Percentiles rank a stretch among this genome's conserved stretches.
phyloP scores from a whole-genome alignment of 1,140 invertebrate species.

The Drosophila lowei region DNA sequence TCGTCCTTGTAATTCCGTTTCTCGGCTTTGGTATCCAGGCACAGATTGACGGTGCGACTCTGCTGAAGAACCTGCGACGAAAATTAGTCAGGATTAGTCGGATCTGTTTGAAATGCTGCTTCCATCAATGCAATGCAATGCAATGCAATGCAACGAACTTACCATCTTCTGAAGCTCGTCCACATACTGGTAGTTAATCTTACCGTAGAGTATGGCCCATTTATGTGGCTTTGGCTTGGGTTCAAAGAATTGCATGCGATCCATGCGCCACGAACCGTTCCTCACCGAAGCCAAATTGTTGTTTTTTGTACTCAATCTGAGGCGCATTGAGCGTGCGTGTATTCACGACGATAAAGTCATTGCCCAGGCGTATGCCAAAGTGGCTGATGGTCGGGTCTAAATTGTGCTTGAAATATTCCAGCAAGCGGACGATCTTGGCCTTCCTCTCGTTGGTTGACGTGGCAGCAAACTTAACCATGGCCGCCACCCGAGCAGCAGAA shows the following conservation, averaged over 20 bases:
- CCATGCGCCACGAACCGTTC: slow-evolving; percentile 67
- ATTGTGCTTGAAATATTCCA: slow-evolving; percentile 84
- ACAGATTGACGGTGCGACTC: too few relatives aligned
- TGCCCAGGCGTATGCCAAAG: slow-evolving; percentile 85
- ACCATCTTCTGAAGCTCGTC: too few relatives aligned
- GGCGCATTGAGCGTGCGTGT: slow-evolving; percentile 86
- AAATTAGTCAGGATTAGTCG: too few relatives aligned
- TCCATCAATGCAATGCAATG: too few relatives aligned
- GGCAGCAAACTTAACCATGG: slow-evolving; percentile 88
- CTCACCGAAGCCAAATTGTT: slow-evolving; percentile 1
- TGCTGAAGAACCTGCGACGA: too few relatives aligned
- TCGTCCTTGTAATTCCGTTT: slow-evolving; percentile 46
- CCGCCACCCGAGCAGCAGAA: slow-evolving; percentile 85
- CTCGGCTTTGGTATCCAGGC: slow-evolving; percentile 23
- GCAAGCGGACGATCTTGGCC: slow-evolving; percentile 86
- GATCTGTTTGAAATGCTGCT: too few relatives aligned
- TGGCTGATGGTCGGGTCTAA: slow-evolving; percentile 84
- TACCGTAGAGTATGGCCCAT: too few relatives aligned
- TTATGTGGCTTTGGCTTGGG: slow-evolving; percentile 12
- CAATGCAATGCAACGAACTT: too few relatives aligned
- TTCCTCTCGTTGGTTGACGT: slow-evolving; percentile 86
- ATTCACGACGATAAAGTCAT: slow-evolving; percentile 84
- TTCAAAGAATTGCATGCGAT: slow-evolving; percentile 31
- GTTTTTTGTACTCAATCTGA: slow-evolving; percentile 83
- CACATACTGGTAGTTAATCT: too few relatives aligned